Percentiles rank a stretch among this genome's conserved stretches.
phyloP scores from a whole-genome alignment of 2,888 invertebrate genomes.

The Leptinotarsa peninsularis region DNA sequence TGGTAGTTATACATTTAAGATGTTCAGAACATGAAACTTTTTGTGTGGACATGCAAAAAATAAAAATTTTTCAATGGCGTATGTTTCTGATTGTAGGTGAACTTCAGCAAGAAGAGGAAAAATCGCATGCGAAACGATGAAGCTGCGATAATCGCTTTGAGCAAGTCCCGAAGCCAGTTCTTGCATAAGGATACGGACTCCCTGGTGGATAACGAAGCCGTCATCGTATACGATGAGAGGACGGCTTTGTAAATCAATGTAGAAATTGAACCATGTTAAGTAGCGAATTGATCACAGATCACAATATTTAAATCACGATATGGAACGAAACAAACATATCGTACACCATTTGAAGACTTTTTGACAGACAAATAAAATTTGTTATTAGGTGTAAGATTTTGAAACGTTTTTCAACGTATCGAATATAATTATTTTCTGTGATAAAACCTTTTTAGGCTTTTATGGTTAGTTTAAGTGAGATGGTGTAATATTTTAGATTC shows the following conservation, averaged over 20 bases:
- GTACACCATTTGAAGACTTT: slow-evolving; percentile 50
- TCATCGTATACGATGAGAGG: slow-evolving; percentile 84
- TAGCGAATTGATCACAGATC: slow-evolving; percentile 8
- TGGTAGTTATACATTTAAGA: too few species aligned
- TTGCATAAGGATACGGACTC: slow-evolving; percentile 72
- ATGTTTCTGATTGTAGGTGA: slow-evolving; percentile 69
- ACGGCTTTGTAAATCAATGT: slow-evolving; percentile 71
- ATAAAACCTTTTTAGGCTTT: slow-evolving; percentile 45
- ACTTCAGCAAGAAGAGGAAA: slow-evolving; percentile 82
- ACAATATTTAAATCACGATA: slow-evolving; percentile 20
- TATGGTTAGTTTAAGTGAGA: slow-evolving; percentile 38
- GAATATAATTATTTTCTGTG: slow-evolving; percentile 47
- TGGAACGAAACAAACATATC: slow-evolving; percentile 51
- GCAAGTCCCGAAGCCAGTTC: slow-evolving; percentile 78
- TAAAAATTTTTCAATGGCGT: too few species aligned
- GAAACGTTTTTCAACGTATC: slow-evolving; percentile 31
- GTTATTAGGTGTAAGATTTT: slow-evolving; percentile 36
- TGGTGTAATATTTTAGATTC: slow-evolving; percentile 34
- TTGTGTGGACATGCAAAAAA: too few species aligned
- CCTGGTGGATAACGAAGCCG: slow-evolving; percentile 81
- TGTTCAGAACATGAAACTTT: too few species aligned
- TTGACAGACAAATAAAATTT: slow-evolving; percentile 54
- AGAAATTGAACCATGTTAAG: slow-evolving; percentile 1
- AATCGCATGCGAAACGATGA: slow-evolving; percentile 86
- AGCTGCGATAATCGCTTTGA: slow-evolving; percentile 82